Evolutionary conservation across 2,113 vertebrate species (phyloP).

Genomic region (Urocitellus parryii): DNA sequence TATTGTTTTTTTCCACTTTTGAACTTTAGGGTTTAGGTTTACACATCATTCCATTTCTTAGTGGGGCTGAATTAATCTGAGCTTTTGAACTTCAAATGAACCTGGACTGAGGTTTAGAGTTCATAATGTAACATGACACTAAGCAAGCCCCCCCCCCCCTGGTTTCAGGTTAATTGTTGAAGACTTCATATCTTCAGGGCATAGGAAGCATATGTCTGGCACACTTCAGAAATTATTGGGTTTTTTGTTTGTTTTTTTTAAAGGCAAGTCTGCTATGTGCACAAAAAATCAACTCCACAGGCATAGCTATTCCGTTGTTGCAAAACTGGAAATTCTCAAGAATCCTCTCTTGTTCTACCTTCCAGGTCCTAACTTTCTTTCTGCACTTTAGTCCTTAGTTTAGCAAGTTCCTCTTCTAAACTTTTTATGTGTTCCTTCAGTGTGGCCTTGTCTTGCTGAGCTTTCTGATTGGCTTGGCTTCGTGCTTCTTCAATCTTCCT

Average conservation of each 20-base stretch:
- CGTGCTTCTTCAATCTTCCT: conserved; percentile 96
- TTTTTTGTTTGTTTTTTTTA: background rate
- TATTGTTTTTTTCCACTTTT: background rate
- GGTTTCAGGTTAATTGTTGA: conserved; percentile 45
- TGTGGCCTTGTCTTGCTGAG: conserved; percentile 90
- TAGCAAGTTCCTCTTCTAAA: conserved; percentile 94
- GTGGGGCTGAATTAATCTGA: conserved; percentile 9
- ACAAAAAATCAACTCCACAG: background rate
- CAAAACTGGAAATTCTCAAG: background rate
- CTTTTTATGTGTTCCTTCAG: conserved; percentile 92
- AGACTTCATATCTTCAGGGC: conserved; percentile 25
- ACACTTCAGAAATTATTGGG: conserved; percentile 19
- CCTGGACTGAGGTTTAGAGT: conserved; percentile 11
- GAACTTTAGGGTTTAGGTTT: background rate
- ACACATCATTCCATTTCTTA: background rate
- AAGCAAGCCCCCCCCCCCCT: conserved; percentile 3
- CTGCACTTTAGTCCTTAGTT: conserved; percentile 91
- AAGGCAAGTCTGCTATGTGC: background rate
- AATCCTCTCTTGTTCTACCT: background rate
- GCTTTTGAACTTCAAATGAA: conserved; percentile 69
- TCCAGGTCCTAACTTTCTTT: conserved; percentile 88
- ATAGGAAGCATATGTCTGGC: conserved; percentile 1
- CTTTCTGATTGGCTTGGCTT: conserved; percentile 92
- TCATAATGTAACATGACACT: conserved; percentile 57
- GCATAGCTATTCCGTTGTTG: background rate